These are phyloP conservation scores for Nudaria mundana DNA, from an alignment of 2,888 invertebrate genomes.

Conservation along the genomic window DNA sequence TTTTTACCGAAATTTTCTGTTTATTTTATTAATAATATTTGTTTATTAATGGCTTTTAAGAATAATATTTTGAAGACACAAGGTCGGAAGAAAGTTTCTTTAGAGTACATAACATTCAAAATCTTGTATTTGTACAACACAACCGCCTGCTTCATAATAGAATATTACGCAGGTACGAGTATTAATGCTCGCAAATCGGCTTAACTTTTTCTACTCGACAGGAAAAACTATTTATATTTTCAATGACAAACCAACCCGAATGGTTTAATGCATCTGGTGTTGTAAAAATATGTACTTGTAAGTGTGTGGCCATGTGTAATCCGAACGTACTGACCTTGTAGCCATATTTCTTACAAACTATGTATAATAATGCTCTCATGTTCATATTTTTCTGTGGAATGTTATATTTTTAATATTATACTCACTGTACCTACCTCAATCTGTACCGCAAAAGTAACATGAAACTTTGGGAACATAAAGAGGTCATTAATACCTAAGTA, in stretches of 20 bases:
- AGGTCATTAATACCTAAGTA: slow-evolving; percentile 9
- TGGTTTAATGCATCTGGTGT: not conserved
- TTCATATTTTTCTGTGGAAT: not conserved
- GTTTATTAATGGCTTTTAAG: no score
- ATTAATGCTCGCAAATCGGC: not conserved
- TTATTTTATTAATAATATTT: no score
- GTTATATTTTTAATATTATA: slow-evolving; percentile 11
- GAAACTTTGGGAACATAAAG: slow-evolving; percentile 40
- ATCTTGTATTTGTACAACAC: no score
- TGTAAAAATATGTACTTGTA: not conserved
- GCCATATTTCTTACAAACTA: not conserved
- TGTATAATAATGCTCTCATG: not conserved
- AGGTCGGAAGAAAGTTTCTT: no score
- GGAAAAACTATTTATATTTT: not conserved
- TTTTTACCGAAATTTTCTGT: no score
- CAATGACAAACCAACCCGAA: not conserved
- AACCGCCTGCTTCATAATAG: no score
- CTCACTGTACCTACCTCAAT: slow-evolving; percentile 19
- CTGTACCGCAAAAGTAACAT: slow-evolving; percentile 36
- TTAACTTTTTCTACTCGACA: not conserved
- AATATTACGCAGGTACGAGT: no score
- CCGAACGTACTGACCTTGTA: not conserved
- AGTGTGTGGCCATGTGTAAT: no score
- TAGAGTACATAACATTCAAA: no score
- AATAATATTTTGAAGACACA: no score